A percentile compares a stretch with the other conserved stretches of the same genome.
These are phyloP conservation scores for Gastracanthus pulcherrimus DNA, from an alignment of 2,888 invertebrate genomes.

Conservation along the genomic window DNA sequence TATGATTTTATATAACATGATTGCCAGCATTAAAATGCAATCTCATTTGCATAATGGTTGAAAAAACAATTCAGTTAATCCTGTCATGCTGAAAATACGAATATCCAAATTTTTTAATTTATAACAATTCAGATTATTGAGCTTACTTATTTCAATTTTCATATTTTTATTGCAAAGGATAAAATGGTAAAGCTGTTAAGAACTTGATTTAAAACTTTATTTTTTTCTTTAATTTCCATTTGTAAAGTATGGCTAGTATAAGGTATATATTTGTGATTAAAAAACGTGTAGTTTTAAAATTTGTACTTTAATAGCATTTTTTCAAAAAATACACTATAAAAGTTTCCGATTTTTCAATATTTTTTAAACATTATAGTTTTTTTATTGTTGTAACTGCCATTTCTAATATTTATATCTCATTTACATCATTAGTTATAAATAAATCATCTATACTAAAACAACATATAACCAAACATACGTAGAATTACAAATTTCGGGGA, in stretches of 20 bases:
- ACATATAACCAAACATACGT: slow-evolving; percentile 1
- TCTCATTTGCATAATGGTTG: not conserved
- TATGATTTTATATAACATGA: not conserved
- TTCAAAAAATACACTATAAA: slow-evolving; percentile 52
- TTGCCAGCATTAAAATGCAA: not conserved
- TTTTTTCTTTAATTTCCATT: no score
- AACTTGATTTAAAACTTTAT: no score
- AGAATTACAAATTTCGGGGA: not conserved
- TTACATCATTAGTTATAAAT: slow-evolving; percentile 24
- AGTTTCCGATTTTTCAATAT: not conserved
- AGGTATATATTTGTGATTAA: no score
- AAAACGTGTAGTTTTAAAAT: slow-evolving; percentile 19
- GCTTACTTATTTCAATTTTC: not conserved
- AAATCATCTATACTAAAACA: slow-evolving; percentile 28
- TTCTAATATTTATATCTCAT: not conserved
- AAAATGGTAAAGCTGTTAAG: no score
- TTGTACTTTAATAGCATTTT: slow-evolving; percentile 42
- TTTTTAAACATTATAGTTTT: slow-evolving; percentile 5
- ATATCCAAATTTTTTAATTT: no score
- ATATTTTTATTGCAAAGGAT: no score
- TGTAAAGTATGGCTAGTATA: no score
- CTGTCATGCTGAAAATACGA: no score
- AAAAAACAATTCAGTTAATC: no score
- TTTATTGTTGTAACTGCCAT: not conserved
- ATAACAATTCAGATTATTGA: no score